phyloP scores from a whole-genome alignment of 2,113 vertebrate genomes.

The Fukomys damarensis region DNA sequence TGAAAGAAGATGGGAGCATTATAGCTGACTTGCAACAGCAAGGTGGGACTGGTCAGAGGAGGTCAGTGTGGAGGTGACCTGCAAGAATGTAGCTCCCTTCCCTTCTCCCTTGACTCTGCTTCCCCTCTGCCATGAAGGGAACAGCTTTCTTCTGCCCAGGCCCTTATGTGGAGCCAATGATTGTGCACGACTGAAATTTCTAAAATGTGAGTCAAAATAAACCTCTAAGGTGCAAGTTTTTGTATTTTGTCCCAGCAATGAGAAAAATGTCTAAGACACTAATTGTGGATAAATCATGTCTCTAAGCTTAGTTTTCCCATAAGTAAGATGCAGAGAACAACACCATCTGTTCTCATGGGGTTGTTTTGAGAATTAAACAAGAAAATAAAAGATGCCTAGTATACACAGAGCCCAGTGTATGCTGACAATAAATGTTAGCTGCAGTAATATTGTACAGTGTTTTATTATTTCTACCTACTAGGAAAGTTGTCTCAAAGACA shows the following conservation, averaged over 20 bases:
- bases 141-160: not conserved
- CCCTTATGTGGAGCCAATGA: not conserved
- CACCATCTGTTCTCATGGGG: not conserved
- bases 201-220: not conserved
- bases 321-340: not conserved
- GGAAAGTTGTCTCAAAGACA: conserved; percentile 20
- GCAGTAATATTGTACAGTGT: not conserved
- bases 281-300: not conserved
- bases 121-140: not conserved
- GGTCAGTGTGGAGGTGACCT: too few relatives aligned
- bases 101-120: not conserved
- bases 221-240: not conserved
- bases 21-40: not conserved
- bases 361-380: conserved; percentile 34
- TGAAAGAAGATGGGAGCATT: not conserved
- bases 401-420: not conserved
- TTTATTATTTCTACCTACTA: not conserved
- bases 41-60: not conserved
- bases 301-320: not conserved
- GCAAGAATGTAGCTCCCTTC: not conserved
- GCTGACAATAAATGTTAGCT: not conserved
- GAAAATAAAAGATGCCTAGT: not conserved
- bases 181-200: not conserved
- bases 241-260: not conserved
- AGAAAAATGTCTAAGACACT: not conserved